These are phyloP conservation scores for Macrophya annulata DNA, from an alignment of 2,888 invertebrate genomes.

Conservation along the genomic window DNA sequence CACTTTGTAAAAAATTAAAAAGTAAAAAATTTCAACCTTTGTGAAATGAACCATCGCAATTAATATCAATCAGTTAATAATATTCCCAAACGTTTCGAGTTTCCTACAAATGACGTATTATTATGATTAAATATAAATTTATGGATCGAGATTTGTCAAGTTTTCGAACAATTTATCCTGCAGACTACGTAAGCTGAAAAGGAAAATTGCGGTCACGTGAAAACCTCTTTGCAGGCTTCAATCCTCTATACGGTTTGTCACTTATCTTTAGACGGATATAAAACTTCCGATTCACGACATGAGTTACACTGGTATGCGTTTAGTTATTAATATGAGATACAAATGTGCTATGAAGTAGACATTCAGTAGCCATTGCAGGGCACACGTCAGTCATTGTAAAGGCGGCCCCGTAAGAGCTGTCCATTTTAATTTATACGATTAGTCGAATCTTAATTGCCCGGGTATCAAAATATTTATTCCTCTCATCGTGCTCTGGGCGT, in stretches of 20 bases:
- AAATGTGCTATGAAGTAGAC: slow-evolving; percentile 32
- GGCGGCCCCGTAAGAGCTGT: slow-evolving; percentile 70
- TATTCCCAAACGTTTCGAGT: not conserved
- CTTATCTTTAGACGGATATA: slow-evolving; percentile 17
- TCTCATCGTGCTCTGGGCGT: slow-evolving; percentile 15
- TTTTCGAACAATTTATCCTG: not conserved
- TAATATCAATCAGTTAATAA: not conserved
- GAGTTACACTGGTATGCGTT: slow-evolving; percentile 22
- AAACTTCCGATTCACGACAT: slow-evolving; percentile 46
- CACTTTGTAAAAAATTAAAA: no score
- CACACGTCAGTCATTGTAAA: slow-evolving; percentile 71
- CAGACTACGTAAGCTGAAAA: not conserved
- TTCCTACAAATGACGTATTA: not conserved
- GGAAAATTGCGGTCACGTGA: not conserved
- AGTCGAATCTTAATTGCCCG: slow-evolving; percentile 30
- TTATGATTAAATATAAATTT: not conserved
- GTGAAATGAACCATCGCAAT: not conserved
- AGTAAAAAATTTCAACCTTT: not conserved
- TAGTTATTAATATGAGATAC: not conserved
- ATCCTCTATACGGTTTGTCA: not conserved
- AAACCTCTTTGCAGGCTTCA: not conserved
- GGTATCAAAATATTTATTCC: slow-evolving; percentile 37
- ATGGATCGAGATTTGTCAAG: not conserved
- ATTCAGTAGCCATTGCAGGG: slow-evolving; percentile 53
- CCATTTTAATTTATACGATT: slow-evolving; percentile 69